These are phyloP conservation scores for Terebella lapidaria DNA, from an alignment of 2,888 invertebrate genomes.

Conservation along the genomic window DNA sequence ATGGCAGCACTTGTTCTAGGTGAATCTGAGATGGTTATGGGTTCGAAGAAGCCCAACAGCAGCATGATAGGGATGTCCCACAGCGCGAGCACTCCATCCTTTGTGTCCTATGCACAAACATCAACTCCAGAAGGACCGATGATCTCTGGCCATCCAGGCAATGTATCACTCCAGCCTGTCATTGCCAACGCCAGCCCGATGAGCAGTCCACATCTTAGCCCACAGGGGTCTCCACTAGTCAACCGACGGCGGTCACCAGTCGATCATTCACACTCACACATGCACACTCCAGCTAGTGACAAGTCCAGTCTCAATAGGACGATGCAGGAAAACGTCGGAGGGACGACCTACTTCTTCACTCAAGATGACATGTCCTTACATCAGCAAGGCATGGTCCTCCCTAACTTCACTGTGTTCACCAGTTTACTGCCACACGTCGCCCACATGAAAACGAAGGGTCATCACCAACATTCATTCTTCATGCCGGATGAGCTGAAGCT, in stretches of 20 bases:
- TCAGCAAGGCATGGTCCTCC: slow-evolving; percentile 52
- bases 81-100: slow-evolving; percentile 20
- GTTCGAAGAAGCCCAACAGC: too few relatives aligned
- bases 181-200: slow-evolving; percentile 1
- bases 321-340: slow-evolving; percentile 61
- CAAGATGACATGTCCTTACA: slow-evolving; percentile 47
- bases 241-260: background rate
- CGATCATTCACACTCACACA: background rate
- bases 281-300: background rate
- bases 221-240: slow-evolving; percentile 13
- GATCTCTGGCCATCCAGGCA: too few relatives aligned
- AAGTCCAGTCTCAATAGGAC: background rate
- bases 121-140: too few relatives aligned
- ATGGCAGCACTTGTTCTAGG: background rate
- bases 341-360: slow-evolving; percentile 86
- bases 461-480: slow-evolving; percentile 62
- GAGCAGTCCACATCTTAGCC: slow-evolving; percentile 19
- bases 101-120: slow-evolving; percentile 8
- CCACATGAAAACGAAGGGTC: slow-evolving; percentile 53
- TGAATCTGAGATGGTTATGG: too few relatives aligned
- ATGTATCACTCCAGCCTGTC: too few relatives aligned
- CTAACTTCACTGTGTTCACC: slow-evolving; percentile 50
- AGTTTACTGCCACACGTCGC: slow-evolving; percentile 51
- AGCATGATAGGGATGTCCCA: slow-evolving; percentile 12
- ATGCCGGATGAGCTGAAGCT: slow-evolving; percentile 77